Conservation (phyloP, 1,140 invertebrate genomes). For the Drosophila funebris region DNA sequence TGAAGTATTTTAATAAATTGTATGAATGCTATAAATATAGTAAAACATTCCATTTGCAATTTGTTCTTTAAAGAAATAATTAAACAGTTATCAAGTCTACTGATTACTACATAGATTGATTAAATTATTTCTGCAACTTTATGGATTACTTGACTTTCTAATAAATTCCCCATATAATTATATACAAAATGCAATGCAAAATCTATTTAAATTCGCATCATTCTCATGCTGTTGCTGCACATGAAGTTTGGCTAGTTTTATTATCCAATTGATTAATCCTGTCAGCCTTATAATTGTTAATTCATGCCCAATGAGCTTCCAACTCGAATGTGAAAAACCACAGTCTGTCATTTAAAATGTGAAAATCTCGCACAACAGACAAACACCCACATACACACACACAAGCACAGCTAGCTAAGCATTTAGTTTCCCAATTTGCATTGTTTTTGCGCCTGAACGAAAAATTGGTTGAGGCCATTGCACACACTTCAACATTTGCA, state of each 20-base stretch:
- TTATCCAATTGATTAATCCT: conserved; percentile 10
- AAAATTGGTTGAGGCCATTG: conserved; percentile 18
- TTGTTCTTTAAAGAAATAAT: too few relatives aligned
- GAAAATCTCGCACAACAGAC: background rate
- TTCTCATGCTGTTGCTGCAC: background rate
- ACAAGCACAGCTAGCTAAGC: background rate
- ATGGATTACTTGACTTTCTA: too few relatives aligned
- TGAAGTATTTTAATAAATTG: too few relatives aligned
- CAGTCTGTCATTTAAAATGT: conserved; percentile 25
- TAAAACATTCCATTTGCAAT: too few relatives aligned
- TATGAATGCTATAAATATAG: too few relatives aligned
- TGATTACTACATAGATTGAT: too few relatives aligned
- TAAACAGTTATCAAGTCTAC: too few relatives aligned
- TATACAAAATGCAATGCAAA: background rate
- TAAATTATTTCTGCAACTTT: too few relatives aligned
- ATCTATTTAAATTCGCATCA: background rate
- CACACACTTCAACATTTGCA: conserved; percentile 31
- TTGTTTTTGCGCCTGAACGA: conserved; percentile 43
- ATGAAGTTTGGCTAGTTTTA: background rate
- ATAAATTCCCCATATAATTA: too few relatives aligned
- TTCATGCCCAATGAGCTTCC: conserved; percentile 1
- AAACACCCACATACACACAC: background rate
- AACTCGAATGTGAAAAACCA: background rate
- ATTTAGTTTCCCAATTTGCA: conserved; percentile 26
- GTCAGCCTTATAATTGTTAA: conserved; percentile 21